Evolutionary conservation across 2,113 vertebrate species (phyloP), one percentile per base, ranked within the genome.

Genomic region (Microtus pennsylvanicus): DNA sequence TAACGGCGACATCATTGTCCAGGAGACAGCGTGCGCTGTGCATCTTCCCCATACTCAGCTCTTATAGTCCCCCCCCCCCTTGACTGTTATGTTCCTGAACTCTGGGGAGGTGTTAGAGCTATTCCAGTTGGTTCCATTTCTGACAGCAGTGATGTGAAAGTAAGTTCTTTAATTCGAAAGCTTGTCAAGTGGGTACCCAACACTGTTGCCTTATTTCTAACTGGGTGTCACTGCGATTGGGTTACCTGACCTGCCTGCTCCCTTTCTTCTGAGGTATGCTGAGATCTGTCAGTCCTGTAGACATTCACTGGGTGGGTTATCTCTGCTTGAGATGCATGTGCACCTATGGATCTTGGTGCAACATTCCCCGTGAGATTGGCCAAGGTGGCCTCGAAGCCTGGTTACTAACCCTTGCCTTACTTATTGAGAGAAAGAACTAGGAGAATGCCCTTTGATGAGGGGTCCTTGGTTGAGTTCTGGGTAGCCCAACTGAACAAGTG

Each of bases 401-500:
- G 22, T 14, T 26, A 50, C 35, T 3, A 7, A 1, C 9, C 14
- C 12, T 42, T 26, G 0, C 12, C 38, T 42, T 13, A 42, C 21
- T 87, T 22, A 55, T 12, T 55, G 42, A n/a, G 22, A n/a, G 50
- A 9, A 45, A 61, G 50, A 26, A 3, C 14, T 2, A 17, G 35
- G 1, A 26, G 52, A 17, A 55, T 55, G 55, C 19, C 10, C 33
- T 45, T 82, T 52, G 75, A 58, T 9, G 12, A 26, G 13, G n/a
- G 4, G 47, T 2, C 13, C 30, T 16, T 30, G 28, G 52, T 17
- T 81, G 21, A 42, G 9, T 7, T 45, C 50, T 28, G 28, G 5
- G 28, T 5, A 1, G 1, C 28, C 4, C 1, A 8, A 13, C 1
- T 45, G 0, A 30, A 33, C 45, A 3, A 0, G 2, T 2, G 30